Evolutionary conservation across 2,113 vertebrate species (phyloP).

Genomic region (Tiliqua scincoides): DNA sequence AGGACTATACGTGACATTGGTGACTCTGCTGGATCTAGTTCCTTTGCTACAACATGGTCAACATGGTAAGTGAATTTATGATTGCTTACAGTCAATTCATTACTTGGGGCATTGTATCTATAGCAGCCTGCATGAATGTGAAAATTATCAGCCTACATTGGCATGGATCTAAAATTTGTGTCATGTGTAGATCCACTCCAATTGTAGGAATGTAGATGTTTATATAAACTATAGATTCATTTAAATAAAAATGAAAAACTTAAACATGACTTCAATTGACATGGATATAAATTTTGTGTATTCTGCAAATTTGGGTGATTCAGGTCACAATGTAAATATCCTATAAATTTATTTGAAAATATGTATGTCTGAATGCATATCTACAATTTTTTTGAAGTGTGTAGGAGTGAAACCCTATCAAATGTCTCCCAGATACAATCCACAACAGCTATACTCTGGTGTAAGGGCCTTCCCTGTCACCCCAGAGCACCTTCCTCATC

Average conservation of each 20-base stretch:
- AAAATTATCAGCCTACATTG: slow-evolving; percentile 52
- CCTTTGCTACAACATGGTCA: slow-evolving; percentile 99
- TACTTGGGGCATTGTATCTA: slow-evolving; percentile 51
- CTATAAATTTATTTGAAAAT: not conserved
- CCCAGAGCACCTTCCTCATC: not conserved
- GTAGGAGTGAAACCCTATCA: not conserved
- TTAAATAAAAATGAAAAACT: not conserved
- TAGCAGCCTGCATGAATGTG: slow-evolving; percentile 45
- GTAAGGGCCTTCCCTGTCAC: not conserved
- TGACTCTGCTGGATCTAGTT: slow-evolving; percentile 99
- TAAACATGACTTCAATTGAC: not conserved
- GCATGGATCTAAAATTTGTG: not conserved
- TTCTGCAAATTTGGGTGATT: not conserved
- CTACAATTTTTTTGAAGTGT: not conserved
- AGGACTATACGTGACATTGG: slow-evolving; percentile 99
- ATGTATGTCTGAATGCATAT: not conserved
- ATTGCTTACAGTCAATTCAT: slow-evolving; percentile 49
- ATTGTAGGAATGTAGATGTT: too few species aligned
- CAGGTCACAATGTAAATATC: not conserved
- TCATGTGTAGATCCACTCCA: not conserved
- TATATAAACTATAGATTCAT: too few species aligned
- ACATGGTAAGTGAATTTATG: slow-evolving; percentile 91
- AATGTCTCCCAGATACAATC: not conserved
- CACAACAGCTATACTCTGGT: not conserved
- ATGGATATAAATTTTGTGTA: not conserved